A percentile compares a stretch with the other conserved stretches of the same genome.
These are phyloP conservation scores for Hypercompe scribonia DNA, from an alignment of 2,888 invertebrate genomes.

Conservation along the genomic window DNA sequence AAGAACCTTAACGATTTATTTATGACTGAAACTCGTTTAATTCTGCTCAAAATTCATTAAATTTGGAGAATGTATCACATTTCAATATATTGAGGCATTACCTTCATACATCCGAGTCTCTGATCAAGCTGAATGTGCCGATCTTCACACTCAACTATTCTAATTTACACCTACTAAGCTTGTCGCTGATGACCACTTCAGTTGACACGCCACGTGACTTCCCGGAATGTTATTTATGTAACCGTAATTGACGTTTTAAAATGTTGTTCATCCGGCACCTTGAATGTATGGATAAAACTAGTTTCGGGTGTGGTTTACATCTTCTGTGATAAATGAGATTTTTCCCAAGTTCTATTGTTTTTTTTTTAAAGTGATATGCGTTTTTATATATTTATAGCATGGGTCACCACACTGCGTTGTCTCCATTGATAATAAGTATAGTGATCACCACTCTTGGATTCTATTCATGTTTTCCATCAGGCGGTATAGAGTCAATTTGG, in stretches of 20 bases:
- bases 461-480: too few relatives aligned
- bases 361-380: too few relatives aligned
- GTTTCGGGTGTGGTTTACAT: background rate
- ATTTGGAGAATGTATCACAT: background rate
- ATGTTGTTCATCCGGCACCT: conserved; percentile 12
- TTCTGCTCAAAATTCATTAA: background rate
- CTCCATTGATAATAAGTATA: too few relatives aligned
- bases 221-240: conserved; percentile 29
- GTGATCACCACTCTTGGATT: too few relatives aligned
- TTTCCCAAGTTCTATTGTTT: too few relatives aligned
- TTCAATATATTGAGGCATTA: background rate
- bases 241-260: conserved; percentile 43
- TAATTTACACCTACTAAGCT: conserved; percentile 34
- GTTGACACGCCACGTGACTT: conserved; percentile 31
- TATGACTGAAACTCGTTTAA: background rate
- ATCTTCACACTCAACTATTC: background rate
- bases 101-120: background rate
- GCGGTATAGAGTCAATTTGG: too few relatives aligned
- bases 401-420: too few relatives aligned
- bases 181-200: conserved; percentile 42
- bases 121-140: background rate
- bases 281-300: background rate
- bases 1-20: background rate
- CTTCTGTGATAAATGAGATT: background rate
- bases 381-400: too few relatives aligned